Percentiles rank a stretch among this genome's conserved stretches.
phyloP scores from a whole-genome alignment of 2,888 invertebrate genomes.

The Dynastes grantii region DNA sequence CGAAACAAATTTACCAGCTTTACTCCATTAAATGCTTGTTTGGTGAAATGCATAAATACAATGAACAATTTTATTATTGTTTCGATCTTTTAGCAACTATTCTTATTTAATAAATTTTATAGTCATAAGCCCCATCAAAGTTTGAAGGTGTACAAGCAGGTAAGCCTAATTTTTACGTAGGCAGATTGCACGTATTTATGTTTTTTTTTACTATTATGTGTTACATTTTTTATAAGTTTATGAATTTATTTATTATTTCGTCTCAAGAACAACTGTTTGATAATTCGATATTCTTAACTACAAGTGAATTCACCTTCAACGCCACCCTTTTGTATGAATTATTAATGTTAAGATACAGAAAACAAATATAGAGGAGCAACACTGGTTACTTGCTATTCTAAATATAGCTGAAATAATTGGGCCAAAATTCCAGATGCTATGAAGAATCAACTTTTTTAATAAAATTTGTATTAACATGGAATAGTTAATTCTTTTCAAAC shows the following conservation, averaged over 20 bases:
- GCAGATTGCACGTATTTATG: background rate
- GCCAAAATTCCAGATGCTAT: background rate
- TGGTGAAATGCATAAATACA: too few relatives aligned
- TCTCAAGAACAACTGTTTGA: slow-evolving; percentile 1
- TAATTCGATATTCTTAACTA: background rate
- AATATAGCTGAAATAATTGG: background rate
- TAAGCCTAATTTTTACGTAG: background rate
- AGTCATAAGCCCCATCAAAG: background rate
- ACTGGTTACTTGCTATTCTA: background rate
- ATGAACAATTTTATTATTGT: too few relatives aligned
- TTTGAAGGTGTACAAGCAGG: background rate
- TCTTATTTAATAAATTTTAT: background rate
- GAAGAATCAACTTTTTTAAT: background rate
- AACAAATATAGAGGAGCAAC: background rate
- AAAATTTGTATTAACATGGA: background rate
- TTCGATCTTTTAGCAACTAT: too few relatives aligned
- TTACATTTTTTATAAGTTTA: background rate
- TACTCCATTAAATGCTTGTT: too few relatives aligned
- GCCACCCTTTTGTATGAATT: background rate
- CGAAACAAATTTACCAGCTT: too few relatives aligned
- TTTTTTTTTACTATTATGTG: background rate
- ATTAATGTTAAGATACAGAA: background rate
- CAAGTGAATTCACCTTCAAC: too few relatives aligned
- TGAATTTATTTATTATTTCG: background rate
- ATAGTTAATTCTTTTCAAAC: background rate